These are phyloP conservation scores for Monoplex corrugatus DNA, from an alignment of 2,888 invertebrate species.

Conservation along the genomic window DNA sequence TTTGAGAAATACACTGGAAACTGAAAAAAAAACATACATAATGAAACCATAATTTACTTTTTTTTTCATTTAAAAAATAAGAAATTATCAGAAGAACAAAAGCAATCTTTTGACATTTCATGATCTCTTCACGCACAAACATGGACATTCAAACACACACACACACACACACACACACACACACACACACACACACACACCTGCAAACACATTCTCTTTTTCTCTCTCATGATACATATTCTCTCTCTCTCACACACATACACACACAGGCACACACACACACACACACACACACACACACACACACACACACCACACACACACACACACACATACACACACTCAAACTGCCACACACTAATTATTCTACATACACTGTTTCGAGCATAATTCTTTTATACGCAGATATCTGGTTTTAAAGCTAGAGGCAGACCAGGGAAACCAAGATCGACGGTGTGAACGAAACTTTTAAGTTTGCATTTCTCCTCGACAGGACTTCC, in stretches of 20 bases:
- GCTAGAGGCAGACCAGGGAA: no score
- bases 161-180: not conserved
- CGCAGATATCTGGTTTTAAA: not conserved
- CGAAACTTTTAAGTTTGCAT: not conserved
- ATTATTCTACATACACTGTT: not conserved
- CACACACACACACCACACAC: not conserved
- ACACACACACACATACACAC: slow-evolving; percentile 20
- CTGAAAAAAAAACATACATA: no score
- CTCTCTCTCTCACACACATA: not conserved
- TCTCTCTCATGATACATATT: no score
- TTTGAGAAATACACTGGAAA: no score
- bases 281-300: not conserved
- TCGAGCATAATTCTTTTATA: not conserved
- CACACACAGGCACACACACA: not conserved
- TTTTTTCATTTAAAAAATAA: no score
- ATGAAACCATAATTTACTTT: no score
- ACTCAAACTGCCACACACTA: not conserved
- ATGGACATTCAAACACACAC: not conserved
- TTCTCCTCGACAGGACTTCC: no score
- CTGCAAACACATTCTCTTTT: not conserved
- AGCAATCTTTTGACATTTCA: no score
- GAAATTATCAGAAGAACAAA: no score
- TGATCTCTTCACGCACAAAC: not conserved
- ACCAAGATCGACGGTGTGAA: not conserved
- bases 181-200: not conserved